These are phyloP conservation scores for Taxidea taxus DNA, from an alignment of 2,113 vertebrate genomes.

Conservation along the genomic window DNA sequence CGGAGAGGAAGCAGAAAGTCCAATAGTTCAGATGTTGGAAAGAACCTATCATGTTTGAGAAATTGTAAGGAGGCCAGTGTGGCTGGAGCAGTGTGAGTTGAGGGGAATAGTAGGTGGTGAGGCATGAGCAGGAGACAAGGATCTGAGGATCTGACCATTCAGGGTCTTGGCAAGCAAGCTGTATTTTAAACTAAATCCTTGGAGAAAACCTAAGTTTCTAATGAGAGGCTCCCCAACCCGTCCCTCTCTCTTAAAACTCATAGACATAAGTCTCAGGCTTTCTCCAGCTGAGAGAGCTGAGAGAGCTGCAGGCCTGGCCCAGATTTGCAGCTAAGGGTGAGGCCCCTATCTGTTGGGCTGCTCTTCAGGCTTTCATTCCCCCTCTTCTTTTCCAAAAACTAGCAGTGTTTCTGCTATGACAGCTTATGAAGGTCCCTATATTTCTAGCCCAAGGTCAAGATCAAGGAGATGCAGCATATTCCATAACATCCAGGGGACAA, in stretches of 20 bases:
- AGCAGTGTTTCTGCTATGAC: neutral
- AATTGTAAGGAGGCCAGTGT: neutral
- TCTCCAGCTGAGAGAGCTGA: neutral
- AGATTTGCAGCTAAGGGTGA: neutral
- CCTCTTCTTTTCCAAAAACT: neutral
- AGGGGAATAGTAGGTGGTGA: neutral
- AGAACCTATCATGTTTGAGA: neutral
- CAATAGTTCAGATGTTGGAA: neutral
- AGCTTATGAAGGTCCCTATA: neutral
- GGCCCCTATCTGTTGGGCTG: neutral
- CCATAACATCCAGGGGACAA: neutral
- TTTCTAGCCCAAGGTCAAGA: conserved; percentile 31
- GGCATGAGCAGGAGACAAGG: neutral
- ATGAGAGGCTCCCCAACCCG: neutral
- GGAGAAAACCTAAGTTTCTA: neutral
- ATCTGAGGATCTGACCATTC: neutral
- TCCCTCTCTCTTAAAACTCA: neutral
- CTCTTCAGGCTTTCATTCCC: neutral
- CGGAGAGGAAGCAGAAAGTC: neutral
- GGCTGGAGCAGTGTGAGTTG: neutral
- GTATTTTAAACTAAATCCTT: neutral
- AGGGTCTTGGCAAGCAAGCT: neutral
- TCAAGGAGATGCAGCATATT: neutral
- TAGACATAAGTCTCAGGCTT: neutral
- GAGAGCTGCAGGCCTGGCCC: neutral